phyloP scores from a whole-genome alignment of 2,888 invertebrate species.

The Loripinus fragilis region DNA sequence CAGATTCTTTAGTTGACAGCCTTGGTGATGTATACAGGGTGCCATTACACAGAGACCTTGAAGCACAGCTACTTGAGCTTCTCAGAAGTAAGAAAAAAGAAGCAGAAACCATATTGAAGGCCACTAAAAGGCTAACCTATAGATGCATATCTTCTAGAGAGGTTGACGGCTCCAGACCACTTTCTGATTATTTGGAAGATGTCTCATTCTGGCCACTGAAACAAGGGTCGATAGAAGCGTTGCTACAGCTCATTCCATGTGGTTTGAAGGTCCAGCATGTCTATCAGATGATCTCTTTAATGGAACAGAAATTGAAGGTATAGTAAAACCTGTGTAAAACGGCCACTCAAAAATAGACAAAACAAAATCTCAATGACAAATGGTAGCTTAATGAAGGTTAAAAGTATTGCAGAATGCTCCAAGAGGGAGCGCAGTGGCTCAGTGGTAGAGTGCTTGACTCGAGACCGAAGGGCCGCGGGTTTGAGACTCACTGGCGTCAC shows the following conservation, averaged over 20 bases:
- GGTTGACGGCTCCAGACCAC: conserved; percentile 28
- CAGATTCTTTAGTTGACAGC: conserved; percentile 54
- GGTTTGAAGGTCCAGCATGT: conserved; percentile 3
- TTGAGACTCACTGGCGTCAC: too few relatives aligned
- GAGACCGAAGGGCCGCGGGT: too few relatives aligned
- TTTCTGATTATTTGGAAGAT: conserved; percentile 50
- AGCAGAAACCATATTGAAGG: conserved; percentile 38
- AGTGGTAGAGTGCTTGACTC: too few relatives aligned
- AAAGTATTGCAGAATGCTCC: too few relatives aligned
- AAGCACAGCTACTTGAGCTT: conserved; percentile 27
- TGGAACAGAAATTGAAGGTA: neutral
- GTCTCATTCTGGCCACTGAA: conserved; percentile 63
- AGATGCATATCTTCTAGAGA: conserved; percentile 53
- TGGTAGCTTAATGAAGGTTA: too few relatives aligned
- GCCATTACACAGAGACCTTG: conserved; percentile 37
- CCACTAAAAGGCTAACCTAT: conserved; percentile 58
- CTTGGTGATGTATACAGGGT: conserved; percentile 47
- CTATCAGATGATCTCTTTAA: neutral
- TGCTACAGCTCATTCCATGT: neutral
- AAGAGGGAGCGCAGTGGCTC: too few relatives aligned
- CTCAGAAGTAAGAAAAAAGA: conserved; percentile 8
- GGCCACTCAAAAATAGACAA: too few relatives aligned
- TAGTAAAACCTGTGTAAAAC: too few relatives aligned
- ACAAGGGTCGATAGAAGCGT: too few relatives aligned
- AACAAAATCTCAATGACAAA: too few relatives aligned